phyloP scores from a whole-genome alignment of 1,140 invertebrate genomes.

The Drosophila parabipectinata region DNA sequence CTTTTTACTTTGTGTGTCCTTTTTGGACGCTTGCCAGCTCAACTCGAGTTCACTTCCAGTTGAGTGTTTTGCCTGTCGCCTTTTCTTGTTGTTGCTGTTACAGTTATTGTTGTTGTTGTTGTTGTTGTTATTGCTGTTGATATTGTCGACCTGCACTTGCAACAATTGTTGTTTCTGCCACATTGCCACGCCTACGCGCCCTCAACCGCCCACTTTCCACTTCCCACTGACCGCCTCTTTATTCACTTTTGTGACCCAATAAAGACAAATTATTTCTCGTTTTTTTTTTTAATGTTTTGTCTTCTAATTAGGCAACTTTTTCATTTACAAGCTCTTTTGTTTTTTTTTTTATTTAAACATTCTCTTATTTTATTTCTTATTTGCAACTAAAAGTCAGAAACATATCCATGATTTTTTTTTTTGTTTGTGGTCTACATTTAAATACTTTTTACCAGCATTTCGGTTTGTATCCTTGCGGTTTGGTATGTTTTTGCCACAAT shows the following conservation, averaged over 20 bases:
- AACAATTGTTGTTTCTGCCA: slow-evolving; percentile 63
- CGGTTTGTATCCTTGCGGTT: slow-evolving; percentile 31
- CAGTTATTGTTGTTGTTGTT: slow-evolving; percentile 22
- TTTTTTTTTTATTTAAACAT: neutral
- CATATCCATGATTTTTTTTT: neutral
- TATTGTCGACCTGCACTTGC: slow-evolving; percentile 36
- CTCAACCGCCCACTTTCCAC: neutral
- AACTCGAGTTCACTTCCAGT: slow-evolving; percentile 68
- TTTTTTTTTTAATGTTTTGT: slow-evolving; percentile 21
- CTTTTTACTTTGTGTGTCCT: slow-evolving; percentile 22
- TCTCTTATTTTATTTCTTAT: neutral
- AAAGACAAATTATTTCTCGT: slow-evolving; percentile 30
- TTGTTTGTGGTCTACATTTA: slow-evolving; percentile 19
- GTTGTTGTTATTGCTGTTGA: slow-evolving; percentile 20
- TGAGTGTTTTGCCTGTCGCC: slow-evolving; percentile 62
- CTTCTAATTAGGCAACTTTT: slow-evolving; percentile 52
- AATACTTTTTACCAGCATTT: slow-evolving; percentile 45
- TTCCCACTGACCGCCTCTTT: neutral
- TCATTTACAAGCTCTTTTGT: neutral
- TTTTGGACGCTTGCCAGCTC: slow-evolving; percentile 64
- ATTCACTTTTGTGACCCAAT: slow-evolving; percentile 60
- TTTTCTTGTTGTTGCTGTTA: slow-evolving; percentile 31
- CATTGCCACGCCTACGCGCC: slow-evolving; percentile 37
- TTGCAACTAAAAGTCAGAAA: neutral
- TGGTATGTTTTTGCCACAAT: slow-evolving; percentile 23